These are phyloP conservation scores for Chrysogorgia sp. DNA, from an alignment of 92 coral and sea anemone species.

Conservation along the genomic window DNA sequence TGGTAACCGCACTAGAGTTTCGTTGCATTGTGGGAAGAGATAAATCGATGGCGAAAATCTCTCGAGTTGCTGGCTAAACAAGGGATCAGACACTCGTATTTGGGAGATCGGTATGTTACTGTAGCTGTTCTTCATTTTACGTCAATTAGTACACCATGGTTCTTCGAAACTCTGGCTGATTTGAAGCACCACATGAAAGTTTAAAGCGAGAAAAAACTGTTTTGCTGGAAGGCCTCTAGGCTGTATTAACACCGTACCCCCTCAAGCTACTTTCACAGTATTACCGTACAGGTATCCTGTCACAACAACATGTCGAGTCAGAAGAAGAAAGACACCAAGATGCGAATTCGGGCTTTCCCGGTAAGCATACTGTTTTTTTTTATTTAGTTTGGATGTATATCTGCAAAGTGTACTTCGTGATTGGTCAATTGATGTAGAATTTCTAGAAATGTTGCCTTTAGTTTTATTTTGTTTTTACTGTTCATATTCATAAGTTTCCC, in stretches of 20 bases:
- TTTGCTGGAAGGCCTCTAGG: background rate
- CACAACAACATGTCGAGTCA: constrained; percentile 22
- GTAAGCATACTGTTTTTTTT: constrained; percentile 55
- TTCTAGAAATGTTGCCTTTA: no score
- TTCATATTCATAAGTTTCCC: no score
- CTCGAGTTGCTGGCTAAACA: background rate
- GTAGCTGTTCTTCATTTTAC: constrained; percentile 15
- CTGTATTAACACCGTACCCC: no score
- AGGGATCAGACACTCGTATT: background rate
- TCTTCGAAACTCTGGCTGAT: background rate
- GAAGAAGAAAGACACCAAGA: constrained; percentile 91
- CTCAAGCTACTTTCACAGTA: no score
- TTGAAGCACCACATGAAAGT: background rate
- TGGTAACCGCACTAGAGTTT: background rate
- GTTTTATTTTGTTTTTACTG: no score
- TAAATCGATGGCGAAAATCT: background rate
- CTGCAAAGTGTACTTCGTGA: background rate
- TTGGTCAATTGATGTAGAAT: constrained; percentile 8
- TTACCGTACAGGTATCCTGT: constrained; percentile 3
- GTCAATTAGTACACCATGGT: constrained; percentile 1
- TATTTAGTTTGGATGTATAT: background rate
- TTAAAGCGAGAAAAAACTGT: background rate
- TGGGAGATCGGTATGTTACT: background rate
- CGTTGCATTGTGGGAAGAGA: constrained; percentile 19
- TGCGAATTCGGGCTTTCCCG: constrained; percentile 99